Evolutionary conservation across 2,113 vertebrate species (phyloP).

Genomic region (Siphamia tubifer): DNA sequence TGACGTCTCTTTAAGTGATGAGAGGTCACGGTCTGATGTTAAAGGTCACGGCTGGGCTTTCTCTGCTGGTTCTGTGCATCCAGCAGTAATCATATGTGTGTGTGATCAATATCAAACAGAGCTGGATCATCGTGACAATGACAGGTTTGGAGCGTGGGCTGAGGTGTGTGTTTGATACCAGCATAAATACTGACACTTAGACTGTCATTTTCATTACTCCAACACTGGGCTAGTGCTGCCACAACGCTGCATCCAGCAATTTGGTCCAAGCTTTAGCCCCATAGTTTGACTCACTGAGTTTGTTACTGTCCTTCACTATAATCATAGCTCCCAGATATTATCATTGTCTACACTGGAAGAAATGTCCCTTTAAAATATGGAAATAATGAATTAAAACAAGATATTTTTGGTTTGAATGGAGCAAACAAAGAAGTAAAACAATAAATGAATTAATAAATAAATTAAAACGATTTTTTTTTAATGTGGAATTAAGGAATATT

Average conservation of each 20-base stretch:
- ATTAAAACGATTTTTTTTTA: too few species aligned
- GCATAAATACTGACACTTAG: constrained; percentile 53
- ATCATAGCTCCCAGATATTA: neutral
- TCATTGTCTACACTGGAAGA: too few species aligned
- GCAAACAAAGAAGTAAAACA: too few species aligned
- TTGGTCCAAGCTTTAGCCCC: constrained; percentile 1
- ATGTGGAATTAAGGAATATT: too few species aligned
- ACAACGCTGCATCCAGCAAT: constrained; percentile 30
- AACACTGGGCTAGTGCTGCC: too few species aligned
- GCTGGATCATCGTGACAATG: constrained; percentile 65
- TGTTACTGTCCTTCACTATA: too few species aligned
- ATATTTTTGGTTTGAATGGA: too few species aligned
- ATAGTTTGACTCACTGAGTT: neutral
- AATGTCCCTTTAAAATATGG: too few species aligned
- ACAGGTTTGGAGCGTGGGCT: constrained; percentile 53
- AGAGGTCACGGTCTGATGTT: constrained; percentile 40
- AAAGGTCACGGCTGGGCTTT: constrained; percentile 39
- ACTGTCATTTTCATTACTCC: constrained; percentile 76
- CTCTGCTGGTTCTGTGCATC: constrained; percentile 7
- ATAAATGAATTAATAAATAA: too few species aligned
- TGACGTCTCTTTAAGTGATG: constrained; percentile 49
- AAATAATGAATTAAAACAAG: too few species aligned
- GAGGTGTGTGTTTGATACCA: constrained; percentile 34
- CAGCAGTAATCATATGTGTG: constrained; percentile 33
- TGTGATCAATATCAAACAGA: constrained; percentile 55